Evolutionary conservation across 2,113 vertebrate genomes (phyloP), one percentile per base, ranked within the genome.

Genomic region (Ictalurus furcatus): DNA sequence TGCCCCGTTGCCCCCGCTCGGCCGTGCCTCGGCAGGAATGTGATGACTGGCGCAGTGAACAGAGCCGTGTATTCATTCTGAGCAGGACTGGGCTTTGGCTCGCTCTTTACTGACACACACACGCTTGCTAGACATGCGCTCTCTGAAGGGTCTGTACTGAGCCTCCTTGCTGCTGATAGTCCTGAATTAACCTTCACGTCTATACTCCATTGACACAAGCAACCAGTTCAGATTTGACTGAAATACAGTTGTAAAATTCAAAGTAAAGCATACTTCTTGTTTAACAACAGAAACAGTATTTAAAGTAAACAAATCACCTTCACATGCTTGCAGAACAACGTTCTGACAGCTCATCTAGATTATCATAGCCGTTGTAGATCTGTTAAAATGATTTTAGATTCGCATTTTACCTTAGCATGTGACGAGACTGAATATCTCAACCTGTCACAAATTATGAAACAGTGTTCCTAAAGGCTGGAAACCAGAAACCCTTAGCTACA

Each of bases 1-100:
- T 88, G 89, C n/a, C 89, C 73, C 61, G 2, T 89, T 90, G 93
- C 93, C 92, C 94, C 93, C 93, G 92, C 93, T 93, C 69, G 13
- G 91, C 95, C 93, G 91, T 93, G 95, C 94, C 95, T 96, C 94
- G 91, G 92, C 92, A 93, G 95, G 95, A 96, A 96, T 96, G 95
- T 96, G 95, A 96, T 96, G 95, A 96, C 93, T 93, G 93, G 13
- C 80, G 65, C 92, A 67, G 63, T 6, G 92, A 92, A 96, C 95
- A 96, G 95, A 96, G 95, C 94, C 92, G 90, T 82, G 93, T 91
- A 96, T 96, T 96, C 94, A 96, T 92, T 86, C 87, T 84, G 58
- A 56, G 25, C 48, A 88, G 73, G 71, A 81, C 76, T 87, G 88
- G 85, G 73, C 67, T 87, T 91, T 90, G 92, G 92, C 92, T 92